Evolutionary conservation across 1,140 invertebrate species (phyloP).

Genomic region (Ips nitidus): DNA sequence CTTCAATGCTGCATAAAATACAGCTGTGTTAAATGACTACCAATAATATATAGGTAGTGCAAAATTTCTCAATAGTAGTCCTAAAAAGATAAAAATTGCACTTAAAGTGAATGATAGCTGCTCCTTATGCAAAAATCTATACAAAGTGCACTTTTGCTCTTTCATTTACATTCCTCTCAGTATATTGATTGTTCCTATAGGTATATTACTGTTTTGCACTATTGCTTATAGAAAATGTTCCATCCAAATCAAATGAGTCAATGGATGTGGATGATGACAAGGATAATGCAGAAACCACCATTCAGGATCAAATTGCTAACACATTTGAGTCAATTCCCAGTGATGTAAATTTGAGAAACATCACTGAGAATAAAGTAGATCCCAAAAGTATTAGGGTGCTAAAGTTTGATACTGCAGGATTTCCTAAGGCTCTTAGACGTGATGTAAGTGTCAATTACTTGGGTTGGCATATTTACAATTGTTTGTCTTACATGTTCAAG

Average conservation of each 20-base stretch:
- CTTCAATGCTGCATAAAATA: too few species aligned
- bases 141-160: too few species aligned
- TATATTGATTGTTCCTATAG: too few species aligned
- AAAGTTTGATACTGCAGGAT: slow-evolving; percentile 43
- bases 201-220: too few species aligned
- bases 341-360: slow-evolving; percentile 51
- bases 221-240: too few species aligned
- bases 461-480: slow-evolving; percentile 23
- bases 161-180: too few species aligned
- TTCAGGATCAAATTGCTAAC: slow-evolving; percentile 45
- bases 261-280: slow-evolving; percentile 2
- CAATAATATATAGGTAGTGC: too few species aligned
- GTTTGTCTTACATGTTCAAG: not conserved
- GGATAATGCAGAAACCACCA: slow-evolving; percentile 13
- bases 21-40: too few species aligned
- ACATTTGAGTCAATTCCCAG: slow-evolving; percentile 48
- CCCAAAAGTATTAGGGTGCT: slow-evolving; percentile 7
- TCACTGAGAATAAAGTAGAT: slow-evolving; percentile 45
- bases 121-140: too few species aligned
- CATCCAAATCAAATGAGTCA: not conserved
- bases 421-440: slow-evolving; percentile 49
- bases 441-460: slow-evolving; percentile 41
- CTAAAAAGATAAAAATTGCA: too few species aligned
- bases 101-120: too few species aligned
- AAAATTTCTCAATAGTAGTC: too few species aligned